Percentiles rank a stretch among this genome's conserved stretches.
phyloP scores from a whole-genome alignment of 2,888 invertebrate genomes.

The Stenurella melanura region DNA sequence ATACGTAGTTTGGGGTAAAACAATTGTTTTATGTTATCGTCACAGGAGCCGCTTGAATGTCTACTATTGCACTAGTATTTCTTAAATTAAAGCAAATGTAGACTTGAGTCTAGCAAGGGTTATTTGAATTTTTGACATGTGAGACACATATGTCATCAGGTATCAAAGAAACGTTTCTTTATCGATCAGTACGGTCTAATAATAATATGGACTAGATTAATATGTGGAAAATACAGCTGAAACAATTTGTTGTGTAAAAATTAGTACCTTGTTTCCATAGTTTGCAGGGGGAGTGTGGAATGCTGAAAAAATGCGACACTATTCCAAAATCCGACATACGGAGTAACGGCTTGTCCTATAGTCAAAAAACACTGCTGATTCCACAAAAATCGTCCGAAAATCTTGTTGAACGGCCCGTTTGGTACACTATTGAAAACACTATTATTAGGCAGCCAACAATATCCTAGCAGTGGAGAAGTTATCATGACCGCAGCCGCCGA shows the following conservation, averaged over 20 bases:
- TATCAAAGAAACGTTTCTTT: neutral
- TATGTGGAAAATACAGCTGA: neutral
- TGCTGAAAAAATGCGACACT: constrained; percentile 69
- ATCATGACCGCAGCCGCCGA: constrained; percentile 74
- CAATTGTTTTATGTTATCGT: constrained; percentile 29
- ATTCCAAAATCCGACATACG: constrained; percentile 72
- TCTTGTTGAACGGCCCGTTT: constrained; percentile 55
- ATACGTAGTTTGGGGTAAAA: constrained; percentile 51
- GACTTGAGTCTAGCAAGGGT: neutral
- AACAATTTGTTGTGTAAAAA: neutral
- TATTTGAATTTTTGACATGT: neutral
- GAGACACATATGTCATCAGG: neutral
- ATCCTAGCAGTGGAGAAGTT: constrained; percentile 74
- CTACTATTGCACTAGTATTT: neutral
- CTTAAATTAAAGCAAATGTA: neutral
- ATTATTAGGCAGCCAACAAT: constrained; percentile 73
- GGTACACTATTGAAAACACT: constrained; percentile 54
- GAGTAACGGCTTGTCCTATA: constrained; percentile 67
- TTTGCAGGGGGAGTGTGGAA: constrained; percentile 63
- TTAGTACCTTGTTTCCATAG: constrained; percentile 70
- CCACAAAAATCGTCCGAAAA: constrained; percentile 69
- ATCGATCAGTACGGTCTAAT: neutral
- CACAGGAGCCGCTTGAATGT: neutral
- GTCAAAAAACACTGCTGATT: constrained; percentile 70
- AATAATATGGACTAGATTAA: neutral